Evolutionary conservation across 2,113 vertebrate genomes (phyloP).

Genomic region (Microtus richardsoni): DNA sequence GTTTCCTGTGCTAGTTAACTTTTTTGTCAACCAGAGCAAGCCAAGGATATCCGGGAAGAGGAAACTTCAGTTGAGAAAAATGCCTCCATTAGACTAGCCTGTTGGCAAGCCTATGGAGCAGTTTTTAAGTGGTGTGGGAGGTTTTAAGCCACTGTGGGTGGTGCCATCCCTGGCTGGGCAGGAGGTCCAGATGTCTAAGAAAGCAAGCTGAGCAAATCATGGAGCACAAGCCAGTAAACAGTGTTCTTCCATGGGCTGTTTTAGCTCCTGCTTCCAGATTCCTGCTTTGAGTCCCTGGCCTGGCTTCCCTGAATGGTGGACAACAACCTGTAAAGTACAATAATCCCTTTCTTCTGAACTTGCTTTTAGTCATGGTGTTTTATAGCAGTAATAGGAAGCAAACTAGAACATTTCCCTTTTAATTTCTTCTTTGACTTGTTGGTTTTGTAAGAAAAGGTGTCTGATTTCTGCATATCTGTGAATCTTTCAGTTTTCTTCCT

Average conservation of each 20-base stretch:
- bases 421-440: background rate
- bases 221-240: background rate
- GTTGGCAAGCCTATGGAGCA: background rate
- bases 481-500: background rate
- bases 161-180: background rate
- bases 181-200: no score
- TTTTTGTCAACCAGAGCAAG: background rate
- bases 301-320: background rate
- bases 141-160: background rate
- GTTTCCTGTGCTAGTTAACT: background rate
- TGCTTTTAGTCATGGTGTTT: background rate
- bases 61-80: background rate
- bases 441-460: background rate
- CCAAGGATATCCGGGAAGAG: background rate
- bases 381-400: background rate
- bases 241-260: background rate
- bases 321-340: background rate
- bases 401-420: background rate
- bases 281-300: background rate
- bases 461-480: background rate
- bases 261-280: background rate
- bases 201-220: no score
- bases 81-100: background rate
- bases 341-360: background rate
- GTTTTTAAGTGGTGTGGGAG: background rate